These are phyloP conservation scores for Amblyteles armatorius DNA, from an alignment of 2,888 invertebrate species.

Conservation along the genomic window DNA sequence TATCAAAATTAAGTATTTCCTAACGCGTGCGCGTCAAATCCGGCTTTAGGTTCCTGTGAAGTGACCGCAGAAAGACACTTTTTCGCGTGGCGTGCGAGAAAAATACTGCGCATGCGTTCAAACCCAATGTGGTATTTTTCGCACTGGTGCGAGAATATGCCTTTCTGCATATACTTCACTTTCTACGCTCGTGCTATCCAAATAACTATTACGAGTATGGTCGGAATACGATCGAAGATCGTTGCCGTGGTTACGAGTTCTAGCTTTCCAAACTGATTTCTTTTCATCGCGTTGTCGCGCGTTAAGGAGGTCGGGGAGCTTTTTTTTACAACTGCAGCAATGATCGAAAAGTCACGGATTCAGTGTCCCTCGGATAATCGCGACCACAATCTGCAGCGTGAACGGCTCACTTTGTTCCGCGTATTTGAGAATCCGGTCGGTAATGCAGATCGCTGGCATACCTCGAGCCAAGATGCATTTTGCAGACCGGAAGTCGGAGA, in stretches of 20 bases:
- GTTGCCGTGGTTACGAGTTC: constrained; percentile 6
- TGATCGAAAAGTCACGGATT: constrained; percentile 7
- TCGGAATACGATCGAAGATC: neutral
- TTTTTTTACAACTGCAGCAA: neutral
- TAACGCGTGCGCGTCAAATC: too few species aligned
- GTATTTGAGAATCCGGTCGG: constrained; percentile 10
- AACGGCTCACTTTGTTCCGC: constrained; percentile 13
- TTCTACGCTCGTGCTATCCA: neutral
- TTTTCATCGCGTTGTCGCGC: neutral
- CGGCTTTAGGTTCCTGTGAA: too few species aligned
- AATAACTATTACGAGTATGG: neutral
- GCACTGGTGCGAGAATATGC: too few species aligned
- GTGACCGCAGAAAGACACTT: too few species aligned
- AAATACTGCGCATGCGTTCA: too few species aligned
- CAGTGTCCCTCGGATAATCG: constrained; percentile 18
- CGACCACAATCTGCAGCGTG: constrained; percentile 3
- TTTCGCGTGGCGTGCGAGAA: too few species aligned
- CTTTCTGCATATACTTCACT: too few species aligned
- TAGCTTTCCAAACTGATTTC: neutral
- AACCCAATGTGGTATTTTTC: too few species aligned
- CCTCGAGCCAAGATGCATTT: constrained; percentile 53
- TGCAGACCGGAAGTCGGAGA: constrained; percentile 17
- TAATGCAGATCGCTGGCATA: constrained; percentile 48
- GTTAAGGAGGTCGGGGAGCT: neutral
- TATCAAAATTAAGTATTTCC: too few species aligned